phyloP scores from a whole-genome alignment of 2,113 vertebrate genomes.

The Tragelaphus strepsiceros region DNA sequence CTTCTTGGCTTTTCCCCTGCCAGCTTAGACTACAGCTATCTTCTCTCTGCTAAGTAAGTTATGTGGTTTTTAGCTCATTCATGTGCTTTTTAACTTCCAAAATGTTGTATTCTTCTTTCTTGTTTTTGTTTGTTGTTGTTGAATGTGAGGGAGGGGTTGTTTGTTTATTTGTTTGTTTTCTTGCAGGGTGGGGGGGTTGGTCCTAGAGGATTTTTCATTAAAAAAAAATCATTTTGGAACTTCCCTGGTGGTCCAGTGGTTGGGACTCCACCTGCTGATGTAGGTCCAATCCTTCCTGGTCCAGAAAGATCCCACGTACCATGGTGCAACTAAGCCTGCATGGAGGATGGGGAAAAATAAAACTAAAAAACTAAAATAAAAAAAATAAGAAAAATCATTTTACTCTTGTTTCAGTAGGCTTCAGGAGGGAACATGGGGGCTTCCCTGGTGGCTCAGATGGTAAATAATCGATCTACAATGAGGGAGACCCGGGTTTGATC shows the following conservation, averaged over 20 bases:
- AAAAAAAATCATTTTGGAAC: background rate
- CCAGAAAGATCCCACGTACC: background rate
- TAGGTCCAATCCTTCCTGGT: background rate
- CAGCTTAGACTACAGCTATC: background rate
- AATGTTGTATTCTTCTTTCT: background rate
- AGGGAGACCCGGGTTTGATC: background rate
- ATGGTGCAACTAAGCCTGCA: background rate
- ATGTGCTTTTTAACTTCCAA: background rate
- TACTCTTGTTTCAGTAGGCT: background rate
- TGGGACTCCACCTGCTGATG: background rate
- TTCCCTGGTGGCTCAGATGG: background rate
- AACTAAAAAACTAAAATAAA: background rate
- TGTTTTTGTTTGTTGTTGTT: background rate
- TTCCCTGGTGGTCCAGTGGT: background rate
- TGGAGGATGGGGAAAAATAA: background rate
- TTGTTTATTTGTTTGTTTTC: background rate
- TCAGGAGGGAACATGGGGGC: background rate
- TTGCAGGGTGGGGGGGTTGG: background rate
- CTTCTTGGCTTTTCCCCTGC: background rate
- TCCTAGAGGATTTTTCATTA: background rate
- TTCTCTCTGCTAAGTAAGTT: background rate
- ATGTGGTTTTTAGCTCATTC: background rate
- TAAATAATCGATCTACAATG: background rate
- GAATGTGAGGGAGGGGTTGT: background rate
- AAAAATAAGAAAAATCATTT: background rate